phyloP scores from a whole-genome alignment of 1,140 invertebrate genomes.

The Anastrepha ludens region DNA sequence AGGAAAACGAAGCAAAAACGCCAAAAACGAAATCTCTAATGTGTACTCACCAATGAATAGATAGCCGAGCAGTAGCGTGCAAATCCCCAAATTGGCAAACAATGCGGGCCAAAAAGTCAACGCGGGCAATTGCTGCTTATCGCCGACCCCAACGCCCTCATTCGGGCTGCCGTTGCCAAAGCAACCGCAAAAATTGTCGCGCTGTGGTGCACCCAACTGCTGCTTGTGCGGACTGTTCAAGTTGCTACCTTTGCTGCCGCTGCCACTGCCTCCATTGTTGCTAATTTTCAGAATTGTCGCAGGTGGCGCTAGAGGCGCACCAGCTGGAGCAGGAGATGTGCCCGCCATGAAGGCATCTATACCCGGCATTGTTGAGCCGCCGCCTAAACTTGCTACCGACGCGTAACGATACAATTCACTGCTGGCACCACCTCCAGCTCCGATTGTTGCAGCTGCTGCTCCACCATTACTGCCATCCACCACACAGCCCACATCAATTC shows the following conservation, averaged over 20 bases:
- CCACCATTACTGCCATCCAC: not conserved
- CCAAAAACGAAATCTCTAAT: not conserved
- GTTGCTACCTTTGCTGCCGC: constrained; percentile 32
- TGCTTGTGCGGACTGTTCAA: constrained; percentile 33
- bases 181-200: constrained; percentile 50
- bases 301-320: not conserved
- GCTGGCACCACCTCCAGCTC: not conserved
- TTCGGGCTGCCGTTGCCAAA: not conserved
- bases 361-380: not conserved
- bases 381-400: constrained; percentile 47
- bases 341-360: not conserved
- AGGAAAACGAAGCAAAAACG: not conserved
- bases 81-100: constrained; percentile 54
- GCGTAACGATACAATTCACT: constrained; percentile 39
- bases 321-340: not conserved
- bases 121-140: constrained; percentile 28
- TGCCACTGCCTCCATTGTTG: not conserved
- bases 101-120: constrained; percentile 54
- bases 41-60: constrained; percentile 53
- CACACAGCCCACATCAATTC: not conserved
- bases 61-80: constrained; percentile 52
- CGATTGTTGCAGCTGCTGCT: not conserved
- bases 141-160: not conserved
- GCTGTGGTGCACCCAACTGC: constrained; percentile 9
- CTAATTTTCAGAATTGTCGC: constrained; percentile 25